phyloP scores from a whole-genome alignment of 1,140 invertebrate genomes.

The Drosophila mojavensis region DNA sequence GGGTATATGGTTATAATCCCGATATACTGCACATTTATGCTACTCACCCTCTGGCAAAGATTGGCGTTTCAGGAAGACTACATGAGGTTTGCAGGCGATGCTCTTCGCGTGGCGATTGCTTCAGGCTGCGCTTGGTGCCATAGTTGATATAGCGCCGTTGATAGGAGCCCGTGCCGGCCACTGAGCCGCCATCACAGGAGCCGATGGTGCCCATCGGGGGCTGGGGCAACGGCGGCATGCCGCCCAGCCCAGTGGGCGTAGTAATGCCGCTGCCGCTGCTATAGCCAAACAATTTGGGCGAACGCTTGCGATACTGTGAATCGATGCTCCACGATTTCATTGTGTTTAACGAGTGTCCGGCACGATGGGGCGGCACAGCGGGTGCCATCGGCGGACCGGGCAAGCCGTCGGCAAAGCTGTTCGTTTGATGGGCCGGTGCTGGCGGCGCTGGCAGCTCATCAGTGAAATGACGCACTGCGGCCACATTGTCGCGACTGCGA shows the following conservation, averaged over 20 bases:
- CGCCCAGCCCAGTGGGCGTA: conserved; percentile 84
- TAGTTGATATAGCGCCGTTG: conserved; percentile 84
- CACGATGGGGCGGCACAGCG: conserved; percentile 90
- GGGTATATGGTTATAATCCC: no score
- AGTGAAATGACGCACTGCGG: conserved; percentile 67
- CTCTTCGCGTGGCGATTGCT: conserved; percentile 85
- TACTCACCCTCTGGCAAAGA: conserved; percentile 89
- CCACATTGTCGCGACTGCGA: conserved; percentile 72
- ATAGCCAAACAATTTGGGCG: conserved; percentile 72
- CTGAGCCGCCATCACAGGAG: conserved; percentile 59
- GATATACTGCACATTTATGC: no score
- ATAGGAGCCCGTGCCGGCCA: conserved; percentile 79
- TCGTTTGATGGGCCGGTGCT: conserved; percentile 60
- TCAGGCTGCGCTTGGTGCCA: conserved; percentile 77
- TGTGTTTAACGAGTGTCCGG: conserved; percentile 86
- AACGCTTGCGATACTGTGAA: conserved; percentile 88
- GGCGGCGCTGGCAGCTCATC: conserved; percentile 73
- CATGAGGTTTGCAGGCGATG: conserved; percentile 90
- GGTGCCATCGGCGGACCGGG: conserved; percentile 78
- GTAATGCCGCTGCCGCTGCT: conserved; percentile 83
- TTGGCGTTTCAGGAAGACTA: conserved; percentile 92
- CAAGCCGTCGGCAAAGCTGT: conserved; percentile 47
- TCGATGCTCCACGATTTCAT: conserved; percentile 93
- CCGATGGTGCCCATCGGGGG: conserved; percentile 47
- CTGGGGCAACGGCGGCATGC: conserved; percentile 84